A percentile compares a stretch with the other conserved stretches of the same genome.
Conservation (phyloP, 2,888 invertebrate species). For the Drosophila eohydei region DNA sequence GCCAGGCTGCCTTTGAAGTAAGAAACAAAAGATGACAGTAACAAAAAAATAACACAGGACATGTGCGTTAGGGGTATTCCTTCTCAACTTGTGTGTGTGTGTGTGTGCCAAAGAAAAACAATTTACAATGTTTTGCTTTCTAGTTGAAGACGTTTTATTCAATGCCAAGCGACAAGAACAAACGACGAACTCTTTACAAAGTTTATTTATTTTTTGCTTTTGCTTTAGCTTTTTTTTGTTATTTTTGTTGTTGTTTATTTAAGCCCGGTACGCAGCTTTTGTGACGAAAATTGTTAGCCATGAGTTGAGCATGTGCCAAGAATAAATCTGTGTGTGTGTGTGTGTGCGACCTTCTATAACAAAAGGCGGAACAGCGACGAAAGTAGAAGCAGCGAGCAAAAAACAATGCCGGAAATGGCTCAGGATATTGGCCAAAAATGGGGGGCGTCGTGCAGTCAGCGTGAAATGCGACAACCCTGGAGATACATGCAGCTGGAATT, state of each 20-base stretch:
- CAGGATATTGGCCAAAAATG: conserved; percentile 63
- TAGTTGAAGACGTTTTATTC: conserved; percentile 75
- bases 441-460: conserved; percentile 54
- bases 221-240: conserved; percentile 19
- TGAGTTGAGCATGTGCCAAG: conserved; percentile 65
- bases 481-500: conserved; percentile 28
- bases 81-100: conserved; percentile 9
- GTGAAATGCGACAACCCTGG: conserved; percentile 65
- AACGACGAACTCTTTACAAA: conserved; percentile 62
- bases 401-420: conserved; percentile 65
- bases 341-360: conserved; percentile 58
- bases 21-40: conserved; percentile 62
- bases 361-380: conserved; percentile 28
- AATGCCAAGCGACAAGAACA: conserved; percentile 61
- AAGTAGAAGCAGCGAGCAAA: conserved; percentile 9
- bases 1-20: conserved; percentile 64
- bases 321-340: conserved; percentile 28
- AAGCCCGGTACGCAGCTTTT: conserved; percentile 47
- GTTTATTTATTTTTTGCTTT: conserved; percentile 23
- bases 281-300: conserved; percentile 63
- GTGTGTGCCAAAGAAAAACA: conserved; percentile 71
- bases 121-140: conserved; percentile 79
- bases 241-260: conserved; percentile 14
- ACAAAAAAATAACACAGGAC: conserved; percentile 60
- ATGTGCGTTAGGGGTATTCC: conserved; percentile 21